These are phyloP conservation scores for Podilymbus podiceps DNA, from an alignment of 2,113 vertebrate genomes.

Conservation along the genomic window DNA sequence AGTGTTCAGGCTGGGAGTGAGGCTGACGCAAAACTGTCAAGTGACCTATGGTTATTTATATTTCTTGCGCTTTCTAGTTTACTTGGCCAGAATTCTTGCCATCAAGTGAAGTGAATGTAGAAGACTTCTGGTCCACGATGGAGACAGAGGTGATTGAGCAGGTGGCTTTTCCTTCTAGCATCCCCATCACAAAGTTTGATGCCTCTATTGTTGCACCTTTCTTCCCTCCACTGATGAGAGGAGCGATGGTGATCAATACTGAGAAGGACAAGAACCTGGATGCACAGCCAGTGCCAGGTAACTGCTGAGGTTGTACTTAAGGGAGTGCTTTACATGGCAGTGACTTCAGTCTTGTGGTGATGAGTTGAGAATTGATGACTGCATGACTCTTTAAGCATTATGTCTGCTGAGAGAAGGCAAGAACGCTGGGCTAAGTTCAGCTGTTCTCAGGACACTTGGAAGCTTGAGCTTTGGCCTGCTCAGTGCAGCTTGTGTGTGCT, in stretches of 20 bases:
- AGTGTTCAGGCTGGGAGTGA: neutral
- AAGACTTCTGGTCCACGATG: constrained; percentile 98
- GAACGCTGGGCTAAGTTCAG: neutral
- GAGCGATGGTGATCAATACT: constrained; percentile 87
- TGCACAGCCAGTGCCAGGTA: constrained; percentile 75
- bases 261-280: constrained; percentile 89
- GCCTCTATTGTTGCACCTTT: constrained; percentile 97
- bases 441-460: neutral
- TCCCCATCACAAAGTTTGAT: constrained; percentile 94
- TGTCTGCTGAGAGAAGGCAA: neutral
- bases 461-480: neutral
- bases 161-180: constrained; percentile 88
- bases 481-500: neutral
- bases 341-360: neutral
- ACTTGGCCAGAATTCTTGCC: constrained; percentile 91
- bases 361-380: neutral
- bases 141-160: constrained; percentile 96
- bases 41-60: neutral
- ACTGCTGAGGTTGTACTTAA: neutral
- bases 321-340: neutral
- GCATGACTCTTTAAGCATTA: neutral
- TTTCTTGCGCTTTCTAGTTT: constrained; percentile 78
- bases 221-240: constrained; percentile 93
- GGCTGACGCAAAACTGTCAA: neutral
- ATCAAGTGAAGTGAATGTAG: constrained; percentile 90